Percentiles rank a stretch among this genome's conserved stretches.
phyloP scores from a whole-genome alignment of 37 sponge, comb jelly and placozoan species.

The Cladorhizidae sp. region DNA sequence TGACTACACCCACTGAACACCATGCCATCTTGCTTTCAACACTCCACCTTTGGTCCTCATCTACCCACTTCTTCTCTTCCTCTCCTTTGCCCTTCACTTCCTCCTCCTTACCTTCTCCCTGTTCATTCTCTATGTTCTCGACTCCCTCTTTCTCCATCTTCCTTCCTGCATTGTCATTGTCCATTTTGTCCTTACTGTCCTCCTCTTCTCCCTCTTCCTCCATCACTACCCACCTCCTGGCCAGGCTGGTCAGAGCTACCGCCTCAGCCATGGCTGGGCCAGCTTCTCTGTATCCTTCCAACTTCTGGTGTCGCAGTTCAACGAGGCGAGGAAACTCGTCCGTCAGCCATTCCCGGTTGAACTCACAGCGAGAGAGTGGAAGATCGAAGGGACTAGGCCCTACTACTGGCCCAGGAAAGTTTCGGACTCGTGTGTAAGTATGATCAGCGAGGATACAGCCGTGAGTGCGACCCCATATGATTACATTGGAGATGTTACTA shows the following conservation, averaged over 20 bases:
- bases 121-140: too few relatives aligned
- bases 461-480: constrained; percentile 28
- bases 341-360: constrained; percentile 60
- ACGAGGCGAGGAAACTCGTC: constrained; percentile 10
- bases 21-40: neutral
- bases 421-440: constrained; percentile 7
- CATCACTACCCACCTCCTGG: constrained; percentile 25
- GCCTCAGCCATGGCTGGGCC: constrained; percentile 28
- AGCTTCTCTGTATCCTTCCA: constrained; percentile 2
- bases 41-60: constrained; percentile 5
- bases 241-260: constrained; percentile 18
- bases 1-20: constrained; percentile 43
- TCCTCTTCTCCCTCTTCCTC: constrained; percentile 3
- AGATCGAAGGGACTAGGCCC: constrained; percentile 66
- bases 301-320: neutral
- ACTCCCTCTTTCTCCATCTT: too few relatives aligned
- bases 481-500: constrained; percentile 36
- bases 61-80: too few relatives aligned
- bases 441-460: constrained; percentile 10
- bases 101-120: neutral
- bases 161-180: too few relatives aligned
- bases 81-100: neutral
- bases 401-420: constrained; percentile 50
- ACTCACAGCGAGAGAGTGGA: constrained; percentile 44
- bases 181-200: neutral